Evolutionary conservation across 2,888 invertebrate species (phyloP).

Genomic region (Neoascia interrupta): DNA sequence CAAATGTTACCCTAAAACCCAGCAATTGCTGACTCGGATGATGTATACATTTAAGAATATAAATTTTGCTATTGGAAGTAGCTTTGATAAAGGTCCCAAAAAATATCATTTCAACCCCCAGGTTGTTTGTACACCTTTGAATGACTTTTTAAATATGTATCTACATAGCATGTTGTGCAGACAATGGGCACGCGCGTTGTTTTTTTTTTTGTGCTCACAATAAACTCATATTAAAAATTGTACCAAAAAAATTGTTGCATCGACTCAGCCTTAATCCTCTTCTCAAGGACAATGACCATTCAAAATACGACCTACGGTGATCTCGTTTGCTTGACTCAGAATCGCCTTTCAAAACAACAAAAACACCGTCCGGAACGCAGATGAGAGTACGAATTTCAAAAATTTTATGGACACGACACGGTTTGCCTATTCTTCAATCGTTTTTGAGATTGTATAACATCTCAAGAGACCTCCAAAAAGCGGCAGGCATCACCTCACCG

Average conservation of each 20-base stretch:
- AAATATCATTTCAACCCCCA: too few relatives aligned
- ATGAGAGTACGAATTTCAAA: constrained; percentile 8
- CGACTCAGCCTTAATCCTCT: constrained; percentile 9
- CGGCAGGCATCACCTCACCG: background rate
- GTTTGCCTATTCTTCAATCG: background rate
- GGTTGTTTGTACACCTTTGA: constrained; percentile 4
- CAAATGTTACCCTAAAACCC: too few relatives aligned
- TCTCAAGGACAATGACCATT: background rate
- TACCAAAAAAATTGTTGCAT: background rate
- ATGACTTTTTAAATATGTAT: constrained; percentile 16
- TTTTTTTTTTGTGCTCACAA: too few relatives aligned
- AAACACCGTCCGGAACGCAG: background rate
- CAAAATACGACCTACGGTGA: constrained; percentile 12
- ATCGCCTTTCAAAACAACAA: background rate
- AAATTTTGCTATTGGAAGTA: too few relatives aligned
- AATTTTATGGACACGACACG: background rate
- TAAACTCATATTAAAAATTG: too few relatives aligned
- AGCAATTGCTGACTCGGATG: too few relatives aligned
- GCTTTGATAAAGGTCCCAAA: too few relatives aligned
- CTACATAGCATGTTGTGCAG: too few relatives aligned
- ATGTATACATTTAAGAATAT: too few relatives aligned
- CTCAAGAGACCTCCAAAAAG: constrained; percentile 14
- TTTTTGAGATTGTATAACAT: constrained; percentile 5
- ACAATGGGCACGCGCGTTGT: too few relatives aligned
- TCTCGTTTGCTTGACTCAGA: constrained; percentile 7